Conservation (phyloP, 2,888 invertebrate species). For the Apoda limacodes region DNA sequence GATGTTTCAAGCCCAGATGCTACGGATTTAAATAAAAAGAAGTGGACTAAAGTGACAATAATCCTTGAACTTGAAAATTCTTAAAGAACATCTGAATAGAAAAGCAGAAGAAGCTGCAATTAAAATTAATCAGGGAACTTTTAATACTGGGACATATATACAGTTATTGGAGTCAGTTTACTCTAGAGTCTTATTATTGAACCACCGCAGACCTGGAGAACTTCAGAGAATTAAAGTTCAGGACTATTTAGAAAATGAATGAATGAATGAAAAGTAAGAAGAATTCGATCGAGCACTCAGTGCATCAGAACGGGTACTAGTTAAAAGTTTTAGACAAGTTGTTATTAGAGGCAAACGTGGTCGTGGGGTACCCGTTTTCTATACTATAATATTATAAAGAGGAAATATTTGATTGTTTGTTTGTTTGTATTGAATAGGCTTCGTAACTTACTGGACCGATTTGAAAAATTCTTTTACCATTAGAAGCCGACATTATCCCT, state of each 20-base stretch:
- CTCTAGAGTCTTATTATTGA: conserved; percentile 22
- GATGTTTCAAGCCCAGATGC: conserved; percentile 23
- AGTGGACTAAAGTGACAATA: conserved; percentile 24
- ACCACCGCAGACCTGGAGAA: conserved; percentile 22
- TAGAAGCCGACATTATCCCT: no score
- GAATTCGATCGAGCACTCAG: conserved; percentile 10
- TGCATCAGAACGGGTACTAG: conserved; percentile 9
- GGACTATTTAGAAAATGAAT: conserved; percentile 18
- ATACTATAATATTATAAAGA: no score
- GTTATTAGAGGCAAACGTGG: conserved; percentile 2
- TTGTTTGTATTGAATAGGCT: no score
- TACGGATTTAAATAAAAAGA: conserved; percentile 21
- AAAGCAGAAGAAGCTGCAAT: conserved; percentile 11
- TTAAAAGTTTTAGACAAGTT: conserved; percentile 15
- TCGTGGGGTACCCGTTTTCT: conserved; percentile 10
- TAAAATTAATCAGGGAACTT: conserved; percentile 14
- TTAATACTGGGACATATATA: conserved; percentile 17
- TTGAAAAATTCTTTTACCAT: no score
- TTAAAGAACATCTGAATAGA: conserved; percentile 15
- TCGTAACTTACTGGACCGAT: no score
- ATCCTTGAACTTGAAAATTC: conserved; percentile 20
- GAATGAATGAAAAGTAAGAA: conserved; percentile 14
- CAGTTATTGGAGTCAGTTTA: conserved; percentile 22
- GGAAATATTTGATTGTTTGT: no score
- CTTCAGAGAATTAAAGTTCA: conserved; percentile 21